phyloP scores from a whole-genome alignment of 35 echinoderm and acorn worm species.

The Apostichopus parvimensis region DNA sequence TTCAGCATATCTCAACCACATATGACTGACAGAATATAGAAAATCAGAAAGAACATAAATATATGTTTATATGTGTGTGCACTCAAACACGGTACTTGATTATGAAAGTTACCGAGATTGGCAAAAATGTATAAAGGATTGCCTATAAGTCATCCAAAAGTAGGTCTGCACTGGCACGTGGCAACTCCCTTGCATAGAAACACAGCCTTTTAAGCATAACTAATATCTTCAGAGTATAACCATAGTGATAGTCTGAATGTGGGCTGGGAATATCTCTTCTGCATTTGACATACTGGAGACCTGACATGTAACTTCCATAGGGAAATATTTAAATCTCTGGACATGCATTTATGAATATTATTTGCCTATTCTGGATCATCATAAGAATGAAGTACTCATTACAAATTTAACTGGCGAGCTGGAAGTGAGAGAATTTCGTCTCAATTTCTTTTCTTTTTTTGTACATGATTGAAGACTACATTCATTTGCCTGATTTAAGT shows the following conservation, averaged over 20 bases:
- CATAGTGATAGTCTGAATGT: neutral
- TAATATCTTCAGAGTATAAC: conserved; percentile 6
- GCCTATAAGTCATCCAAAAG: neutral
- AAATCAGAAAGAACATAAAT: too few species aligned
- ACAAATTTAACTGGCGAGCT: neutral
- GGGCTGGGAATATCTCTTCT: conserved; percentile 11
- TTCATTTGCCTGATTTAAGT: too few species aligned
- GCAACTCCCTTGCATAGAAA: conserved; percentile 16
- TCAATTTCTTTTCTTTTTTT: too few species aligned
- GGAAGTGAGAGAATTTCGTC: too few species aligned
- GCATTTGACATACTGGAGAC: neutral
- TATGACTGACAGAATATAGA: too few species aligned
- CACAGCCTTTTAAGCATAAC: neutral
- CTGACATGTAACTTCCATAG: conserved; percentile 17
- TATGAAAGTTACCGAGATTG: conserved; percentile 1
- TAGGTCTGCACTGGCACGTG: conserved; percentile 1
- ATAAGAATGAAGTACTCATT: neutral
- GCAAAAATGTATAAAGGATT: neutral
- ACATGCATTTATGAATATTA: conserved; percentile 16
- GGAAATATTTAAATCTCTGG: neutral
- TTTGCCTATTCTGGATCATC: neutral
- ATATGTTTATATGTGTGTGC: too few species aligned
- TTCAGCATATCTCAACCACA: too few species aligned
- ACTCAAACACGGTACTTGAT: neutral
- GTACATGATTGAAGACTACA: too few species aligned